phyloP scores from a whole-genome alignment of 1,140 invertebrate genomes.

The Papilio glaucus region DNA sequence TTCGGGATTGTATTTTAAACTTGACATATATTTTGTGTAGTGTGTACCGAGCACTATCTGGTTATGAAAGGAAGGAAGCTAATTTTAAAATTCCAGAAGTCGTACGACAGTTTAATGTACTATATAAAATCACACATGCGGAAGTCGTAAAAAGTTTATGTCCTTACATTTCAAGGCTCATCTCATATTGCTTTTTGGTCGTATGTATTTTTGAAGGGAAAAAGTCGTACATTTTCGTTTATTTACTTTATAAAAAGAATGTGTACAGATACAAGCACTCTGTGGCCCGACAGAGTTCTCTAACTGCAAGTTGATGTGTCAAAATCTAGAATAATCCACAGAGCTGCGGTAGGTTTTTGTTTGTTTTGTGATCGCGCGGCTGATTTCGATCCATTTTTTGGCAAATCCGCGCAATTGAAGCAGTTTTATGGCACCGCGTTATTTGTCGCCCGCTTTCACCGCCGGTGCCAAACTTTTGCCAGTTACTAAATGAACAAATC shows the following conservation, averaged over 20 bases:
- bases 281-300: not conserved
- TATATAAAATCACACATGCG: not conserved
- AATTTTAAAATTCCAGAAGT: not conserved
- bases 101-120: not conserved
- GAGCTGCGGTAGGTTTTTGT: not conserved
- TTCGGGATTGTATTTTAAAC: no score
- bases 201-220: not conserved
- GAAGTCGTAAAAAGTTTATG: conserved; percentile 14
- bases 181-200: conserved; percentile 10
- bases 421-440: not conserved
- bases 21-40: no score
- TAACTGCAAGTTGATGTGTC: not conserved
- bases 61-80: not conserved
- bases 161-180: not conserved
- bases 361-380: not conserved
- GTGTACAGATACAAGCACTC: no score
- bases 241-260: not conserved
- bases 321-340: not conserved
- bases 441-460: not conserved
- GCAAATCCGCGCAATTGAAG: not conserved
- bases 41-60: no score
- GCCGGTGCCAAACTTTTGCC: not conserved
- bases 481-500: not conserved
- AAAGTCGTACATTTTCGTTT: not conserved
- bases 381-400: not conserved